Base-by-base conservation (phyloP, 2,797 vertebrate species). In the Oceanodroma leucorhoa region DNA sequence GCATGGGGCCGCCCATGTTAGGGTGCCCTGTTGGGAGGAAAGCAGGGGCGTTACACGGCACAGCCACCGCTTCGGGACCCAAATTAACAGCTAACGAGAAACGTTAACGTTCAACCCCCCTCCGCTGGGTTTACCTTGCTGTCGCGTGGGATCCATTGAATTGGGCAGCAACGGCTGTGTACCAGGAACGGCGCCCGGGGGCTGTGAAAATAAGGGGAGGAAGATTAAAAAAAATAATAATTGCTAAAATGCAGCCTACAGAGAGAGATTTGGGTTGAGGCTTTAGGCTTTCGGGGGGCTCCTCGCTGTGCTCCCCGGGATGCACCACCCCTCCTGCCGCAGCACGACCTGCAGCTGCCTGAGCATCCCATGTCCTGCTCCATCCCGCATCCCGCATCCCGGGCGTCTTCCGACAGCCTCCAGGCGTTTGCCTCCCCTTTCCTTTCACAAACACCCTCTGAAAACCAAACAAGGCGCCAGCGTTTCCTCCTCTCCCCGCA, bases 131-230 rank as follows among this genome's bases (percentile, higher is more conserved):
- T 96, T 96, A 99, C 99, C 99, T 99, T 99, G 99, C 97, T 99
- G 99, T 97, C 99, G 98, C 80, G 99, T 99, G 83, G 99, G 99
- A 97, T 99, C 99, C 99, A 99, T 99, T 4, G 98, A 98, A 95
- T 99, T 99, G 93, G 99, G 99, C 97, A 99, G 98, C 98, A 99
- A 98, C 60, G 99, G 99, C 98, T 99, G 99, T 89, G 99, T 99
- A 93, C 99, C 99, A 19, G 99, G 99, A 96, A 99, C 99, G 66
- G 99, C 99, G 13, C 99, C 99, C 11, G 99, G 99, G 94, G 99
- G 98, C 99, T 99, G 95, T 14, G 46, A 66, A 89, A 88, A 83
- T 27, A 84, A 80, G 40, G 29, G 24, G 26, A 13, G 10, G 2
- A 46, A 67, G 54, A 65, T 30, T 29, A 19, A 13, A 30, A 46